Base-by-base conservation (phyloP, 2,888 invertebrate species). In the Plagodis pulveraria region DNA sequence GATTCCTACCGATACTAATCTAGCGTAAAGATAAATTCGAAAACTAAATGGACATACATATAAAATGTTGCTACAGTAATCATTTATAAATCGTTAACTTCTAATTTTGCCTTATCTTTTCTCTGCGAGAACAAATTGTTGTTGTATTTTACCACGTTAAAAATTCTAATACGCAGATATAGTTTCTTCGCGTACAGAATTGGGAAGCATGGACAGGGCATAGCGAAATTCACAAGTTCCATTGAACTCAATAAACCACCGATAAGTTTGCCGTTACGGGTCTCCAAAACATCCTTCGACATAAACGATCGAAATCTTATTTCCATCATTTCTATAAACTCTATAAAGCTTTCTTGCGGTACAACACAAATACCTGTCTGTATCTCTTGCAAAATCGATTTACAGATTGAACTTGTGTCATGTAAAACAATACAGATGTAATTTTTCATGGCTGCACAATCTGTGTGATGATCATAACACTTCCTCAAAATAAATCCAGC, bases 71-170 rank as follows among this genome's bases (percentile, higher is more conserved):
- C 36, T 36, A 8, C 36, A 36, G 2, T 36, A 36, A 8, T 36
- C 0, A 6, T 8, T 36, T 36, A 36, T 82, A 87, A 85, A 84
- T 74, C 77, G 77, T 81, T 82, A 80, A 86, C 85, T 83, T 82
- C 77, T 40, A 40, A 40, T 10, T 4, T 5, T 40, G 8, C 10
- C 5, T 5, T 40, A 5, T 40, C 40, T 40, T 40, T 40, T 40
- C 10, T 40, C 2, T 52, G 58, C 32, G 55, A 51, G 57, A 38
- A 63, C n/a, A 64, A 38, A 36, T 45, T 56, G 44, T 65, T 63
- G 43, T 67, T 67, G 49, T 58, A 58, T 32, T 60, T 62, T 38
- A 67, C n/a, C 12, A 53, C 63, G 49, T 58, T 56, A 45, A 55
- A 59, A 32, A 66, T 58, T 64, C 66, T 64, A 46, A 58, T 51